Conservation (phyloP, 2,113 vertebrate genomes). For the Rissa tridactyla region DNA sequence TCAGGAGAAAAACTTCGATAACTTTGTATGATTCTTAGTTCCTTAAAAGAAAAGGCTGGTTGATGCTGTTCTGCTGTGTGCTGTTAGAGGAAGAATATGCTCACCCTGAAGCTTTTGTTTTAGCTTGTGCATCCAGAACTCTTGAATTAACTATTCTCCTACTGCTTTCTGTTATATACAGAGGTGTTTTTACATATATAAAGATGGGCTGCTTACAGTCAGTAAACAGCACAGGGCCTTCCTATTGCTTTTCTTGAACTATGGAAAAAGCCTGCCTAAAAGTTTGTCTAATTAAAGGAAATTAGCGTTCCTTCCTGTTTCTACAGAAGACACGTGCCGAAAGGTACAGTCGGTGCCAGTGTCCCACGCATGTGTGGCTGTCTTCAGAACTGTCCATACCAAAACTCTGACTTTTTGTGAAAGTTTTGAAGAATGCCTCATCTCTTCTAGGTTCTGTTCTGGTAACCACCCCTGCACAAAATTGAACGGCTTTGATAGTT, state of each 20-base stretch:
- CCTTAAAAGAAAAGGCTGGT: neutral
- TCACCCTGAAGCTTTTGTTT: neutral
- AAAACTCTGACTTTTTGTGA: neutral
- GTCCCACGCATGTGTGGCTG: neutral
- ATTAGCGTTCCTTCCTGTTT: neutral
- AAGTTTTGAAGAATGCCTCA: neutral
- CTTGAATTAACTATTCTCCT: neutral
- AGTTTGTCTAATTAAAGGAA: neutral
- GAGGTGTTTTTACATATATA: neutral
- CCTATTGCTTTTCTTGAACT: neutral
- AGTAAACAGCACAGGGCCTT: neutral
- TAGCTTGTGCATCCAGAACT: neutral
- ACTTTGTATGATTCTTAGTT: neutral
- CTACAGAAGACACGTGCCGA: neutral
- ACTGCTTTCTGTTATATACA: neutral
- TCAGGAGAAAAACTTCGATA: neutral
- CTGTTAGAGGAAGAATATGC: neutral
- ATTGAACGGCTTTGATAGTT: neutral
- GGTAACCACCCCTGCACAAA: neutral
- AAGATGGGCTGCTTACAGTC: neutral
- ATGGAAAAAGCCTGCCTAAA: neutral
- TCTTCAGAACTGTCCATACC: constrained; percentile 14
- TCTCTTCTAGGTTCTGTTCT: neutral
- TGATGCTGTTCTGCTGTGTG: neutral
- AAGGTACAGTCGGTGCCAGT: neutral